These are phyloP conservation scores for Pyxicephalus adspersus DNA, from an alignment of 2,113 vertebrate species.

Conservation along the genomic window DNA sequence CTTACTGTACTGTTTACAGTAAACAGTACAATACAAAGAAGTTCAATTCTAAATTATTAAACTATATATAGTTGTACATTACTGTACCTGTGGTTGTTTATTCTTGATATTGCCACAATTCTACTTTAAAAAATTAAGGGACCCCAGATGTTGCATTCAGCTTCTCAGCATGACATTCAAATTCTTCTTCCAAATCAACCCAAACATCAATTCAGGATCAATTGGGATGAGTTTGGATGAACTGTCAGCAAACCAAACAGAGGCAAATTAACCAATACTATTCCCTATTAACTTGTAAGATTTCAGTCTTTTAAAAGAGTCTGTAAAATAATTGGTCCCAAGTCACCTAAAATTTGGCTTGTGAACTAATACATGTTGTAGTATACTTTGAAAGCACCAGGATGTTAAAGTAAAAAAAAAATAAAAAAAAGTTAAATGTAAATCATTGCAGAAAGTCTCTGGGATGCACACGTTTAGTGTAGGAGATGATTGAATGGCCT, in stretches of 20 bases:
- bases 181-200: no score
- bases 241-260: neutral
- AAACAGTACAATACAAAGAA: no score
- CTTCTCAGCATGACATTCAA: no score
- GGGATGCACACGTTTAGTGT: constrained; percentile 10
- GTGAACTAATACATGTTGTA: neutral
- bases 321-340: constrained; percentile 7
- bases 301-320: neutral
- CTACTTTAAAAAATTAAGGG: no score
- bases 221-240: no score
- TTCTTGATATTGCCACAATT: no score
- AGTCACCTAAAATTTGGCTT: neutral
- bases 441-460: constrained; percentile 1
- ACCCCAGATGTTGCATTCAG: no score
- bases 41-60: no score
- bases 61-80: no score
- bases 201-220: no score
- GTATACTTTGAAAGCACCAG: neutral
- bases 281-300: constrained; percentile 9
- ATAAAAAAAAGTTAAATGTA: constrained; percentile 11
- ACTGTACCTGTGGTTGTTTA: no score
- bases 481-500: constrained; percentile 22
- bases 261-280: neutral
- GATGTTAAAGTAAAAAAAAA: neutral
- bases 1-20: no score